Percentiles rank a stretch among this genome's conserved stretches.
Conservation (phyloP, 2,888 invertebrate species). For the Pristionchus entomophagus region DNA sequence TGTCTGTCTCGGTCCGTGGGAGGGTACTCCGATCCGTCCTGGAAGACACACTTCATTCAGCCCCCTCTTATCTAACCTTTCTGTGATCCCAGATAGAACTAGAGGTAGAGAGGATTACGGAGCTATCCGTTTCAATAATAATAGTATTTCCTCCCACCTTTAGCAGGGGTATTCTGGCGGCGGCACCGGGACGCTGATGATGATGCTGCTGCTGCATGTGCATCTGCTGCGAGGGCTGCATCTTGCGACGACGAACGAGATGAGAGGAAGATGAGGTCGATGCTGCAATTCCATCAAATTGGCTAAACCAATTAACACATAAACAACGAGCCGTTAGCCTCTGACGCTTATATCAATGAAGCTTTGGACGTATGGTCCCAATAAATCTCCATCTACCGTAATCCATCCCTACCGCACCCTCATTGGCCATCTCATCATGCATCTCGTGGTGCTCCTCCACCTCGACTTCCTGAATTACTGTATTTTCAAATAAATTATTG, state of each 20-base stretch:
- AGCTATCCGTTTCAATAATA: not conserved
- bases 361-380: too few species aligned
- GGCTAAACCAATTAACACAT: too few species aligned
- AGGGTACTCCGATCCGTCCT: not conserved
- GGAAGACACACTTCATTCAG: constrained; percentile 19
- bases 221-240: not conserved
- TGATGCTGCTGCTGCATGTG: not conserved
- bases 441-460: not conserved
- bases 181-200: not conserved
- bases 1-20: not conserved
- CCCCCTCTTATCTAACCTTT: too few species aligned
- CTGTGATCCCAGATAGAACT: too few species aligned
- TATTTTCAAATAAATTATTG: not conserved
- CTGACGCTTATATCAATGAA: too few species aligned
- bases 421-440: not conserved
- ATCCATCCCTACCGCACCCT: not conserved
- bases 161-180: not conserved
- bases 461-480: not conserved
- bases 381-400: not conserved
- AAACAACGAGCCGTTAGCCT: too few species aligned
- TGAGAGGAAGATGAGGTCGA: not conserved
- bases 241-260: not conserved
- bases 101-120: too few species aligned
- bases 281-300: not conserved
- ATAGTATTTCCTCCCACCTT: constrained; percentile 23